Conservation (phyloP, 2,888 invertebrate species). For the Axea sp. region DNA sequence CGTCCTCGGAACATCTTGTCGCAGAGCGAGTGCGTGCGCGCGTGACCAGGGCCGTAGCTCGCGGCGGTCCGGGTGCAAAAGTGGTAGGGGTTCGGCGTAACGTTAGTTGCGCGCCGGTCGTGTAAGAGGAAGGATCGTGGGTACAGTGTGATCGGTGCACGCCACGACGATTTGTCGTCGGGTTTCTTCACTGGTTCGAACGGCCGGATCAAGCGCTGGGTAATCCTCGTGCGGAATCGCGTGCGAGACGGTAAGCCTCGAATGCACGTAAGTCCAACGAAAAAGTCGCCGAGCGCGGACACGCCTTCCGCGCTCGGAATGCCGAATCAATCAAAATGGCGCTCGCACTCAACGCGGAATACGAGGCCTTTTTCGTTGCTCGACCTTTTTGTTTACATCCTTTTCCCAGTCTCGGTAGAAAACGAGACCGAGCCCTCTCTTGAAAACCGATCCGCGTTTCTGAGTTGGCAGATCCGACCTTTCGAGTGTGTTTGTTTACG, state of each 20-base stretch:
- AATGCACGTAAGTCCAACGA: background rate
- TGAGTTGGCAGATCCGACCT: too few species aligned
- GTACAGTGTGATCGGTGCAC: conserved; percentile 14
- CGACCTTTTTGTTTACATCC: conserved; percentile 6
- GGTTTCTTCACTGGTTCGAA: conserved; percentile 1
- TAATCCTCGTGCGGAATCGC: conserved; percentile 3
- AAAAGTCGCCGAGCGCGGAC: conserved; percentile 1
- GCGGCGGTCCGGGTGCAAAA: too few species aligned
- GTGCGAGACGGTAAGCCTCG: conserved; percentile 68
- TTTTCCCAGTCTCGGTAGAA: too few species aligned
- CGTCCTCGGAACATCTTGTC: too few species aligned
- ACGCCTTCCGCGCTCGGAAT: conserved; percentile 63
- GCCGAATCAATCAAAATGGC: conserved; percentile 74
- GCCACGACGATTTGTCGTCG: conserved; percentile 32
- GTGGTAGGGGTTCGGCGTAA: too few species aligned
- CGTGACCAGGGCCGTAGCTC: too few species aligned
- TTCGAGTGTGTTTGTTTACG: too few species aligned
- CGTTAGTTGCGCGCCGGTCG: conserved; percentile 78
- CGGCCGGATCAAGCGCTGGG: background rate
- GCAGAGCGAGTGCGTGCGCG: too few species aligned
- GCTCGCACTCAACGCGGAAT: conserved; percentile 62
- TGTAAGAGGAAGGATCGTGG: conserved; percentile 69
- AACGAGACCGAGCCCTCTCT: too few species aligned
- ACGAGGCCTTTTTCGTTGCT: conserved; percentile 34
- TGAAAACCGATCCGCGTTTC: too few species aligned